Conservation (phyloP, 2,888 invertebrate genomes). For the Acanthosepion lycidas region DNA sequence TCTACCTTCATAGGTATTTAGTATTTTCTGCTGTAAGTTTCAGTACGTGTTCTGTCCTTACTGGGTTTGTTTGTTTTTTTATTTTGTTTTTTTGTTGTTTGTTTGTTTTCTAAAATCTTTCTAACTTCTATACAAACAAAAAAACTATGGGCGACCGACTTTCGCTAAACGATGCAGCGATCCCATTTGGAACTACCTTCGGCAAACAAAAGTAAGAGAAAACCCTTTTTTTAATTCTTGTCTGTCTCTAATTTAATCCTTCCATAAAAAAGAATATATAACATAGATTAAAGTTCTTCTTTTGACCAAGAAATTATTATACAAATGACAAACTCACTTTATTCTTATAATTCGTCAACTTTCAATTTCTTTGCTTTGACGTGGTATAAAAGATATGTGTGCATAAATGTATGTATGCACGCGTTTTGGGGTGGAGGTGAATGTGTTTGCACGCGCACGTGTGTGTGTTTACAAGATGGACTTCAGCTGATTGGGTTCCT, state of each 20-base stretch:
- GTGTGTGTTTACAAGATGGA: not conserved
- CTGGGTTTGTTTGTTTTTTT: not conserved
- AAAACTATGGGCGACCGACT: not conserved
- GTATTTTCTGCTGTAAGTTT: conserved; percentile 7
- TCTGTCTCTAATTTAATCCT: not conserved
- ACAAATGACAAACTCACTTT: too few species aligned
- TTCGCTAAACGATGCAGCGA: not conserved
- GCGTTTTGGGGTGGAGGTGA: not conserved
- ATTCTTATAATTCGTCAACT: too few species aligned
- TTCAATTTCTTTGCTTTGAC: too few species aligned
- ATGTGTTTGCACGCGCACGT: not conserved
- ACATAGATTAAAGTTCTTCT: not conserved
- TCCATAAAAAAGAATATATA: not conserved
- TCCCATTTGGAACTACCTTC: conserved; percentile 39
- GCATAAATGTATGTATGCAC: not conserved
- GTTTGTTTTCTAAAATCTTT: not conserved
- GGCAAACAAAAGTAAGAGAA: conserved; percentile 43
- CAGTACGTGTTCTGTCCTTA: not conserved
- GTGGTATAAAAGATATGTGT: not conserved
- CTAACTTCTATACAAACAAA: not conserved
- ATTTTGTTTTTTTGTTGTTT: too few species aligned
- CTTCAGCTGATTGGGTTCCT: not conserved
- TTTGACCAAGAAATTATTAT: too few species aligned
- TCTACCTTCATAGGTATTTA: conserved; percentile 1
- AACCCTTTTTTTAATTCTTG: not conserved